Conservation (phyloP, 1,140 invertebrate species). For the Melitaea cinxia region DNA sequence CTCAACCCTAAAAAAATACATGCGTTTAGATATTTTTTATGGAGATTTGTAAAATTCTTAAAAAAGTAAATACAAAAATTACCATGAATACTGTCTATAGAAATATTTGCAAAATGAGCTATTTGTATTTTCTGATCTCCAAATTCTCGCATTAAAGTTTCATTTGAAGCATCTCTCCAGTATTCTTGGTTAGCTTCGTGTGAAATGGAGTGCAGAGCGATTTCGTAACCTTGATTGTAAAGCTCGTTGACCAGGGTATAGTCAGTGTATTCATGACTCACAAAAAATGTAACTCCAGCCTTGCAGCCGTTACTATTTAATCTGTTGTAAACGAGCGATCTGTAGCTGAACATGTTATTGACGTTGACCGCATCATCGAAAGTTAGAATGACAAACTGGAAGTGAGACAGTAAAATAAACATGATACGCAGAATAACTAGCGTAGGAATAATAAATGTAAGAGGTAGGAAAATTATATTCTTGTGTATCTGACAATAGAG, state of each 20-base stretch:
- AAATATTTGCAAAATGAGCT: conserved; percentile 82
- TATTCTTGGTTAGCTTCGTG: conserved; percentile 78
- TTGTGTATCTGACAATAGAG: no score
- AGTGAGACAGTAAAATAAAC: conserved; percentile 23
- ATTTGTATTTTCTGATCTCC: conserved; percentile 82
- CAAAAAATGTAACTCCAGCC: conserved; percentile 84
- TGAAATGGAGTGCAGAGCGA: conserved; percentile 85
- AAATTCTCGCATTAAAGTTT: conserved; percentile 82
- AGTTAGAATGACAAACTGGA: conserved; percentile 85
- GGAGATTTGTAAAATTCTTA: neutral
- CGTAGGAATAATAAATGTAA: no score
- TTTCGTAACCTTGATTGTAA: conserved; percentile 85
- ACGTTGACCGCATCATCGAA: conserved; percentile 88
- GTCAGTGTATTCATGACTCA: conserved; percentile 87
- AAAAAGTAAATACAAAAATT: conserved; percentile 6
- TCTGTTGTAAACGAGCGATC: conserved; percentile 82
- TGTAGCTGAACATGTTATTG: conserved; percentile 85
- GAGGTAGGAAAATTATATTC: no score
- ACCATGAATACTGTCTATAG: conserved; percentile 76
- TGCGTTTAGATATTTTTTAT: neutral
- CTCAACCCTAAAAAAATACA: conserved; percentile 79
- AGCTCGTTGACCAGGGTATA: conserved; percentile 85
- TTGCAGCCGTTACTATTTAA: conserved; percentile 85
- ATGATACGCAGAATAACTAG: no score
- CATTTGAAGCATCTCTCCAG: conserved; percentile 76